Evolutionary conservation across 92 coral and sea anemone species (phyloP), one percentile per base, ranked within the genome.

Genomic region (Paramuricea clavata): DNA sequence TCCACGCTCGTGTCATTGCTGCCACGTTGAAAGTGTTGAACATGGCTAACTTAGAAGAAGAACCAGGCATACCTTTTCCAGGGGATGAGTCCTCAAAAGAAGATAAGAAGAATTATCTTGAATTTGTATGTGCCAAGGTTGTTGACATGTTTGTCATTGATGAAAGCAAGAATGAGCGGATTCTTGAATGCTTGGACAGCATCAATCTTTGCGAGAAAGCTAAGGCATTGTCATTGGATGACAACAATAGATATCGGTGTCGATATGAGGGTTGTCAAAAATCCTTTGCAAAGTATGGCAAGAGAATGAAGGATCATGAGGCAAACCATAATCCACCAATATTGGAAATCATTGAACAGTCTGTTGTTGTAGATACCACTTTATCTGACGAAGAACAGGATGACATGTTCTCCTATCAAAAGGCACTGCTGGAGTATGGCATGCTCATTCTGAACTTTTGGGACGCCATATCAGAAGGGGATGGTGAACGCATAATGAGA

Each of bases 341-440:
- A 39, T 49, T 85, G 13, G 61, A 7, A 21, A 22, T 3, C 22
- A 21, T 52, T 16, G 23, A 52, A 21, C 61, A 52, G 61, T 52
- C 61, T 12, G 61, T 52, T 17, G 16, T 22, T 52, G 61, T 52
- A 6, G 61, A 52, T 52, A 52, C 61, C 61, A 52, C 61, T 36
- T 36, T 8, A 52, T 52, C 61, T 16, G 61, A 52, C 16, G 82
- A 81, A 43, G 61, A 84, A 15, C 43, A 44, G 52, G 95, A 89
- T 83, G 95, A 92, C 87, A 92, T 92, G 93, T 71, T 90, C 17
- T 65, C 89, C 6, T 92, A 92, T 36, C 93, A 92, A 71, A 92
- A 57, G 68, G 87, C 93, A 15, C 90, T 87, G 30, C 86, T 92
- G 0, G 91, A 92, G 43, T 90, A 87, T 90, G 93, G 95, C 12